phyloP scores from a whole-genome alignment of 2,113 vertebrate species.

The Erythrocercus mccallii region DNA sequence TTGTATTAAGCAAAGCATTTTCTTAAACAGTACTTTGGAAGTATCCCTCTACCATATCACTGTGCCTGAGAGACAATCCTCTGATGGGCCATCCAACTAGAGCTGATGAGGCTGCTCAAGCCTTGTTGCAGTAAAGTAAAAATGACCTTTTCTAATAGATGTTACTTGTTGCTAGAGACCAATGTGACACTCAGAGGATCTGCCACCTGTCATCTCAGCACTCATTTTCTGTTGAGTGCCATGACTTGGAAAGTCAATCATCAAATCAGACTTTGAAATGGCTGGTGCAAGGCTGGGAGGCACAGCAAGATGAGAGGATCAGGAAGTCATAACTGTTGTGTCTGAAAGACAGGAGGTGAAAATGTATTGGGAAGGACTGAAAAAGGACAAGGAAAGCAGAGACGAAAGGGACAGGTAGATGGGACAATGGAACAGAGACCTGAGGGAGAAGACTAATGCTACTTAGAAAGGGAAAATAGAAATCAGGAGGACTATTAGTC shows the following conservation, averaged over 20 bases:
- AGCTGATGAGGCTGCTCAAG: not conserved
- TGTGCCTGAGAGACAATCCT: not conserved
- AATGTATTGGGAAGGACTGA: not conserved
- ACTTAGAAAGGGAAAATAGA: not conserved
- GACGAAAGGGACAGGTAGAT: not conserved
- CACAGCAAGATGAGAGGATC: not conserved
- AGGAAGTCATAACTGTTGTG: not conserved
- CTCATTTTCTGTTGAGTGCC: not conserved
- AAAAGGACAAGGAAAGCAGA: not conserved
- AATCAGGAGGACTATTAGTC: not conserved
- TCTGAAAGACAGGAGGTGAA: not conserved
- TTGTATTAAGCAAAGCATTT: not conserved
- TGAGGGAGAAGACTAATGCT: not conserved
- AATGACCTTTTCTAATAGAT: not conserved
- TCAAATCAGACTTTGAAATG: not conserved
- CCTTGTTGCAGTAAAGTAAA: not conserved
- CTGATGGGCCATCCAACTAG: not conserved
- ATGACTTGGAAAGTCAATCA: not conserved
- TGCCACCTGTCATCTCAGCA: not conserved
- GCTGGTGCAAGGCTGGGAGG: not conserved
- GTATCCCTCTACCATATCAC: not conserved
- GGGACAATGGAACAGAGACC: not conserved
- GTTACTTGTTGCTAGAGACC: not conserved
- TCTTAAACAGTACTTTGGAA: not conserved
- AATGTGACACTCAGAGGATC: not conserved